These are phyloP conservation scores for Plebejus melissa DNA, from an alignment of 2,888 invertebrate genomes.

Conservation along the genomic window DNA sequence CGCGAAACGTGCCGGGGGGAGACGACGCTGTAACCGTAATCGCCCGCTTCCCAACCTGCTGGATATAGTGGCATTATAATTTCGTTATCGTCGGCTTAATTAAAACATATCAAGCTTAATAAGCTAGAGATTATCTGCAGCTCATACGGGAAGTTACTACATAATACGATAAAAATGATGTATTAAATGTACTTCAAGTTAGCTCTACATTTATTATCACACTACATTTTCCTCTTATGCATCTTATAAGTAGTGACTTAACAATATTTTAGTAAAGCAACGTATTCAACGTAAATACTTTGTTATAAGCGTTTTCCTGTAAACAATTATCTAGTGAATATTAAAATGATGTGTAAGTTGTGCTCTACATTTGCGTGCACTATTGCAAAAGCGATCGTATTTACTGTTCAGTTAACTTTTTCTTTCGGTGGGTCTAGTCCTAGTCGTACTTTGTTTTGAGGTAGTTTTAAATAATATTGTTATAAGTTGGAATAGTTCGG, in stretches of 20 bases:
- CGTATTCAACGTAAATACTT: not conserved
- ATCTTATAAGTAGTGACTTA: not conserved
- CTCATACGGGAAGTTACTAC: slow-evolving; percentile 6
- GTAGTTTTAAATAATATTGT: too few relatives aligned
- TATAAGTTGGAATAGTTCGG: too few relatives aligned
- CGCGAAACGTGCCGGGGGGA: slow-evolving; percentile 41
- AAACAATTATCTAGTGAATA: not conserved
- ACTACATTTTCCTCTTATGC: not conserved
- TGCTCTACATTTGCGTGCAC: not conserved
- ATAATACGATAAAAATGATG: not conserved
- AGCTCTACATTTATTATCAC: not conserved
- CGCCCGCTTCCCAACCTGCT: not conserved
- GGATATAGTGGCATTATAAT: slow-evolving; percentile 2
- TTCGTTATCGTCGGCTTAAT: slow-evolving; percentile 1
- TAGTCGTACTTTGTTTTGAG: not conserved
- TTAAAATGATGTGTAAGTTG: not conserved
- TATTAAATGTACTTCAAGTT: not conserved
- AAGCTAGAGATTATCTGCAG: not conserved
- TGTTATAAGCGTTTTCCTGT: not conserved
- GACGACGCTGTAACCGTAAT: slow-evolving; percentile 23
- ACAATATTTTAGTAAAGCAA: too few relatives aligned
- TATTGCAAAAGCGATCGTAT: not conserved
- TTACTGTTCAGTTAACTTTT: not conserved
- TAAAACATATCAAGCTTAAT: slow-evolving; percentile 7
- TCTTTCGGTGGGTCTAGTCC: not conserved